Base-by-base conservation (phyloP, 2,888 invertebrate species). In the Eupithecia dodoneata region DNA sequence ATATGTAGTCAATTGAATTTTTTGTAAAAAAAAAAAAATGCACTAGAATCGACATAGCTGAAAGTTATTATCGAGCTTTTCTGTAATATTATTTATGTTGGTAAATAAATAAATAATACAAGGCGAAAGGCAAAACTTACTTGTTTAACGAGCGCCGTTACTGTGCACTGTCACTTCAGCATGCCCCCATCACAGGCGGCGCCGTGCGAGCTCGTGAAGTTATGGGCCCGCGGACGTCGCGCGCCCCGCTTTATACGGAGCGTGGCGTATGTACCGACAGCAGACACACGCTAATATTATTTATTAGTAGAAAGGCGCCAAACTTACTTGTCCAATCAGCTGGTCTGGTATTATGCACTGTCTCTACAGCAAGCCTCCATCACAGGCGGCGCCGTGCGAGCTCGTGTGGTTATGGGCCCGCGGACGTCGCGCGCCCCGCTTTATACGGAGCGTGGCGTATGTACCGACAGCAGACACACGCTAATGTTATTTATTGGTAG, bases 311-410 rank as follows among this genome's bases (percentile, higher is more conserved):
- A 30, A 63, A 63, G 18, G 12, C 12, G 63, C 12, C 63, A 63
- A 63, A 63, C 63, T 63, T 63, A 63, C 63, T 30, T 63, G 63
- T 63, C 63, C 9, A 63, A 12, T 5, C 63, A 63, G 63, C 55
- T n/a, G 3, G 30, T 30, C n/a, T 52, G 59, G 9, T 18, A 18
- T 18, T 59, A 63, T 30, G 12, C 63, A 4, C 63, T 18, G 63
- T 63, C 63, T 7, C 30, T 30, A 30, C 63, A 30, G 63, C 12
- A 30, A 30, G 18, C 55, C 18, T 18, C 55, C 55, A 18, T 59
- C 55, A n/a, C 7, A 59, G 55, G n/a, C 9, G 18, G n/a, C 18
- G 0, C 18, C 4, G 9, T 30, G 10, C 30, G 18, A 30, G 63
- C 63, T 63, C 10, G 63, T 63, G 30, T 4, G 3, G 63, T n/a